A percentile compares a stretch with the other conserved stretches of the same genome.
These are phyloP conservation scores for Cancer borealis DNA, from an alignment of 2,888 invertebrate genomes.

Conservation along the genomic window DNA sequence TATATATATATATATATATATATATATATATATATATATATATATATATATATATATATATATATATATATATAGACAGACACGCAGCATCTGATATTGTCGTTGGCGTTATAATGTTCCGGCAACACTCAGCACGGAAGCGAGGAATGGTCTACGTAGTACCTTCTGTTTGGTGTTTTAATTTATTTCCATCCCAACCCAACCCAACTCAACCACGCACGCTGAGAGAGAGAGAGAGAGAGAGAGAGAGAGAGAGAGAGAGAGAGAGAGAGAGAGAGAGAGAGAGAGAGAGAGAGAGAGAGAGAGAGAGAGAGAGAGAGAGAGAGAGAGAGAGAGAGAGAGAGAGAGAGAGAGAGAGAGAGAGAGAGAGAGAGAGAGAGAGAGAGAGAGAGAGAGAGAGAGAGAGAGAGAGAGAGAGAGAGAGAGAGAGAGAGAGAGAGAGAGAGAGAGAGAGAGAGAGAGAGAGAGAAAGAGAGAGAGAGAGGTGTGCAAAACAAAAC, in stretches of 20 bases:
- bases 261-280: not conserved
- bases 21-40: no score
- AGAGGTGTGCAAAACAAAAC: not conserved
- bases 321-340: not conserved
- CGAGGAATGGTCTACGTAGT: not conserved
- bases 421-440: conserved; percentile 13
- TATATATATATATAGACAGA: not conserved
- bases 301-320: not conserved
- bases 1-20: no score
- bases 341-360: conserved; percentile 7
- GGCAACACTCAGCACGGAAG: not conserved
- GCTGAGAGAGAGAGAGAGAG: not conserved
- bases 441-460: conserved; percentile 12
- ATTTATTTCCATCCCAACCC: not conserved
- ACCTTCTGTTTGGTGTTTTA: not conserved
- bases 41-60: no score
- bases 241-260: not conserved
- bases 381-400: conserved; percentile 40
- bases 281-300: conserved; percentile 15
- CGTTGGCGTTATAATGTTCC: conserved; percentile 9
- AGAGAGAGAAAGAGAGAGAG: not conserved
- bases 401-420: conserved; percentile 28
- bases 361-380: conserved; percentile 32
- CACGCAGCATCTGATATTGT: conserved; percentile 20
- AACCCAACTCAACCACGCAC: not conserved